Base-by-base conservation (phyloP, 2,113 vertebrate genomes). In the Grammomys surdaster region DNA sequence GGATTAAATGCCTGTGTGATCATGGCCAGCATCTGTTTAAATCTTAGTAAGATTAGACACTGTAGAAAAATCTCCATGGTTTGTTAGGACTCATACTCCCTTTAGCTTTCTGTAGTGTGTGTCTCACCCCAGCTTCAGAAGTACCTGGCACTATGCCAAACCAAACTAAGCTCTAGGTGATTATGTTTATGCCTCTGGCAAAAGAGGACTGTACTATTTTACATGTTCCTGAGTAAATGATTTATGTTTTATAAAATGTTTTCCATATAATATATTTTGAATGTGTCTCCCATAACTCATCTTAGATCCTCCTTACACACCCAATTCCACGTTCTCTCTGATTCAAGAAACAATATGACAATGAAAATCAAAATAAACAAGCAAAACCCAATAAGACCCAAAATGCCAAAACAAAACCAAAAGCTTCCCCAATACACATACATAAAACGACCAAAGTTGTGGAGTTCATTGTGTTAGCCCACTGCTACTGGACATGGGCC, bases 201-300 rank as follows among this genome's bases (percentile, higher is more conserved):
- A 91, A 84, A 84, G 89, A 94, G 56, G 54, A 40, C 31, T 81
- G 0, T 95, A 89, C 78, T 92, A 58, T 69, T 98, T 97, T 95
- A 51, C 24, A 9, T 95, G 31, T 85, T 96, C 80, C 89, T 95
- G 54, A 93, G 76, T 91, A 96, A 82, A 87, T 87, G 60, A 90
- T 76, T 97, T 92, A 65, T 84, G 96, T 82, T 82, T 58, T 82
- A 58, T 60, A 58, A 24, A 58, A n/a, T 17, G 19, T 70, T 56
- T 82, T 84, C 40, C 40, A 60, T 43, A 43, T 1, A 84, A 24
- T 60, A 9, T 43, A 60, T 84, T 60, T 60, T 84, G 56, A 82
- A 40, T 82, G 3, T 60, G 36, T 82, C 60, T 56, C 11, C 54
- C 54, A 82, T n/a, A 60, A 58, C 80, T 84, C 36, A 60, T 60